Base-by-base conservation (phyloP, 2,797 vertebrate species). In the Sebastes goodei region DNA sequence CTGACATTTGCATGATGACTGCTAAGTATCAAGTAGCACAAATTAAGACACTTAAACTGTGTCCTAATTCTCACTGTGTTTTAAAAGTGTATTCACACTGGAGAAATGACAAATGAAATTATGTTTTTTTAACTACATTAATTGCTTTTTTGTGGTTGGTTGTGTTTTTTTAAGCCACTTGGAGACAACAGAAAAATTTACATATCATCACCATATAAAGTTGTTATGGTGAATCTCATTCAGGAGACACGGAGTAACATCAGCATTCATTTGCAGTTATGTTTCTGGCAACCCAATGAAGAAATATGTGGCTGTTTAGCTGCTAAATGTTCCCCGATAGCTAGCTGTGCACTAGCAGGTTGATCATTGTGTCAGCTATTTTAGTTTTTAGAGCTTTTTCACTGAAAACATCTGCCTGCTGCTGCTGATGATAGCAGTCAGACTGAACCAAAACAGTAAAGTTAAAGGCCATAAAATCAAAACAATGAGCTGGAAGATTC, bases 1-100 rank as follows among this genome's bases (percentile, higher is more conserved):
- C 33, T 78, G 75, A 80, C 12, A 71, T 68, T 80, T 70, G 6
- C 60, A 76, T 42, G 11, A 70, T 64, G 52, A 64, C 33, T 23
- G 29, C 21, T 53, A 21, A 10, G 20, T 30, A 30, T 32, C 2
- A 55, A 21, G 20, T 53, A 1, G n/a, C 30, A 11, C 1, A 35
- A 69, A 69, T 33, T 7, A 15, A 23, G 29, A 21, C 42, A 17
- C 20, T 52, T 32, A 21, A 23, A 56, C 10, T 23, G n/a, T 56
- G 52, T 12, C n/a, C 33, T 38, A 7, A 59, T 52, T 30, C 15
- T 29, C 21, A 10, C 17, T 23, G 64, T 52, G 32, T 21, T 38
- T 33, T 60, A 38, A 7, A 60, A 3, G 12, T 23, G 21, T 23
- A 38, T 4, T 55, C 7, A 14, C 12, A 6, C 1, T 46, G 30